These are phyloP conservation scores for Umimayanthus kanabou DNA, from an alignment of 92 coral and sea anemone genomes.

Conservation along the genomic window DNA sequence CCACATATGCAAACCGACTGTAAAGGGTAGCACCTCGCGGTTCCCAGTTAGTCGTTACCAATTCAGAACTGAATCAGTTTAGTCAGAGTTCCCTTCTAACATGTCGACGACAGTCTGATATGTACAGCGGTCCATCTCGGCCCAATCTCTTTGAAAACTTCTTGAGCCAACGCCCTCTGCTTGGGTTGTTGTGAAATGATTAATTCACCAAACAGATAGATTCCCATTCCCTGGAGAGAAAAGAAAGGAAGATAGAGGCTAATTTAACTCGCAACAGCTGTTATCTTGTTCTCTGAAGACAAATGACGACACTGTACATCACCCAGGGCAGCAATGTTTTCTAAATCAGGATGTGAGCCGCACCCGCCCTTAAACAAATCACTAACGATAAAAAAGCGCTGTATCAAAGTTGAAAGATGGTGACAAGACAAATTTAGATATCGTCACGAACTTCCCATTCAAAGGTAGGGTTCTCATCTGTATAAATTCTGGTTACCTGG, in stretches of 20 bases:
- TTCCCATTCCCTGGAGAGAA: slow-evolving; percentile 87
- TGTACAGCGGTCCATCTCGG: slow-evolving; percentile 95
- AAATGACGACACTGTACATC: background rate
- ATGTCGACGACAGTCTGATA: slow-evolving; percentile 92
- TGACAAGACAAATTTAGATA: no score
- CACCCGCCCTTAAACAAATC: no score
- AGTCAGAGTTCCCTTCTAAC: slow-evolving; percentile 74
- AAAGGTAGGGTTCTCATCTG: no score
- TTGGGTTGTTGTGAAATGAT: slow-evolving; percentile 88
- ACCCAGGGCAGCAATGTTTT: background rate
- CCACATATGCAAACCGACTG: background rate
- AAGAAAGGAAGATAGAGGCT: background rate
- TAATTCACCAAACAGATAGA: slow-evolving; percentile 91
- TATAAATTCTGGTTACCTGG: no score
- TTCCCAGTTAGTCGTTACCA: no score
- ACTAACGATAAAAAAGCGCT: no score
- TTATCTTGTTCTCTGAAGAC: no score
- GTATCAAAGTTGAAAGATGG: no score
- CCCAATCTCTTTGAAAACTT: slow-evolving; percentile 78
- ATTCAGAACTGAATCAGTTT: background rate
- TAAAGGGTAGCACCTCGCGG: background rate
- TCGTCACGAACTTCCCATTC: no score
- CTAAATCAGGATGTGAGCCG: no score
- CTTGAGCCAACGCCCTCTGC: slow-evolving; percentile 84
- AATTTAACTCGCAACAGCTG: background rate